phyloP scores from a whole-genome alignment of 2,113 vertebrate genomes.

The Glaucomys volans region DNA sequence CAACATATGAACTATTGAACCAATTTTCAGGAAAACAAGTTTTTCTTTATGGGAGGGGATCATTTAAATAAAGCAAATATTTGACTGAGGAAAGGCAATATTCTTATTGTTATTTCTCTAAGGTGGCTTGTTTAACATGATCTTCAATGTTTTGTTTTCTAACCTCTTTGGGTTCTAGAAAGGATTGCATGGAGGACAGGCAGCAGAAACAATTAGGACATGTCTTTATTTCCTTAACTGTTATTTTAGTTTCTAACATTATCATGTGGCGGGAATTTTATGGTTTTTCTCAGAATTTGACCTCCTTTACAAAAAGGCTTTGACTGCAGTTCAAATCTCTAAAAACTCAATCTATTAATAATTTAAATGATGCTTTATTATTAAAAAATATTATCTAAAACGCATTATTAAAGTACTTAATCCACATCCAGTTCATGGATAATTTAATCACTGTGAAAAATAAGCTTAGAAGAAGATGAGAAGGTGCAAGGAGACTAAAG shows the following conservation, averaged over 20 bases:
- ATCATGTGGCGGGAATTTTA: neutral
- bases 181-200: neutral
- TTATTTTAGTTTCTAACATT: neutral
- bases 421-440: neutral
- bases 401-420: neutral
- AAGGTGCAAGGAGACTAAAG: neutral
- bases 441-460: neutral
- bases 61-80: neutral
- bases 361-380: neutral
- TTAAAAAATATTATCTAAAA: neutral
- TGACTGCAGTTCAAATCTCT: neutral
- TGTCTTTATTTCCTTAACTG: neutral
- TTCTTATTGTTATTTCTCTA: neutral
- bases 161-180: neutral
- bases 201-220: neutral
- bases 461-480: neutral
- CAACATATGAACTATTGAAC: neutral
- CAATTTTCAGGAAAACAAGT: neutral
- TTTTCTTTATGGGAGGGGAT: neutral
- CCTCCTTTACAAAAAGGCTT: neutral
- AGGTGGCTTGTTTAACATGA: neutral
- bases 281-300: neutral
- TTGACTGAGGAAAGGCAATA: neutral
- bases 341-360: neutral
- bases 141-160: neutral